Conservation (phyloP, 2,113 vertebrate genomes). For the Numida meleagris region DNA sequence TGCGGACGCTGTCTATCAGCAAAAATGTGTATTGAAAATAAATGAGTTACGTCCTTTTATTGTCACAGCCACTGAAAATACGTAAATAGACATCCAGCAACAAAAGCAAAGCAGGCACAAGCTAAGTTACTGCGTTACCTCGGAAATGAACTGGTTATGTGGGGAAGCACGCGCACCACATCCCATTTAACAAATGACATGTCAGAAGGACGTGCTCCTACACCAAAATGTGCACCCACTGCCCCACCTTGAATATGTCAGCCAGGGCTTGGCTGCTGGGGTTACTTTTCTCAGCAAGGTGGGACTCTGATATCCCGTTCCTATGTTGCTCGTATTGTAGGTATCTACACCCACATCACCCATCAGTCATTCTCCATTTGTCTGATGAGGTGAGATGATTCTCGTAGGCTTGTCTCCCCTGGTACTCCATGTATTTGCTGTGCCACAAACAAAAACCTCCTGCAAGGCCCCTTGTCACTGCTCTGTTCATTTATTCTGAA, state of each 20-base stretch:
- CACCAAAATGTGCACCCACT: neutral
- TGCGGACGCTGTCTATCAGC: neutral
- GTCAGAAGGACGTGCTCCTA: accelerated
- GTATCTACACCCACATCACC: neutral
- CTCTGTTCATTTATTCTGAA: neutral
- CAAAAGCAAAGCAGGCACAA: neutral
- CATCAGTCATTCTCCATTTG: neutral
- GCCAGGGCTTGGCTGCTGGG: neutral
- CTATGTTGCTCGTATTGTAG: accelerated
- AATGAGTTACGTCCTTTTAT: constrained; percentile 1
- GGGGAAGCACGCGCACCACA: neutral
- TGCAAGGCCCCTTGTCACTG: neutral
- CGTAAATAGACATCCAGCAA: neutral
- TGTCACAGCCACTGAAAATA: constrained; percentile 10
- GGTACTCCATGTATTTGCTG: accelerated
- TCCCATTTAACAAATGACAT: accelerated
- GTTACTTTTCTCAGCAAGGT: neutral
- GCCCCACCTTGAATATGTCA: accelerated
- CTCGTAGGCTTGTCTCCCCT: neutral
- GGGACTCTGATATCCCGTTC: neutral
- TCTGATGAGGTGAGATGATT: neutral
- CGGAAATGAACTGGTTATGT: neutral
- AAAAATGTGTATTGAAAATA: constrained; percentile 2
- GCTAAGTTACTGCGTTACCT: neutral
- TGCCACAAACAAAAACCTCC: neutral